Conservation (phyloP, 2,113 vertebrate species). For the Rattus norvegicus region GRCr8 NC_086033.1:13176501-13177000, state of each 20-base stretch:
- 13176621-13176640: not conserved
- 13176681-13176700: not conserved
- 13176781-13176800: not conserved
- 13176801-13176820: not conserved
- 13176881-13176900: not conserved
- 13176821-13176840: not conserved
- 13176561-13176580: not conserved
- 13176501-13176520: not conserved
- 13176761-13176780: not conserved
- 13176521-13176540: not conserved
- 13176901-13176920: not conserved
- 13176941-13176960: not conserved
- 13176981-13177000: not conserved
- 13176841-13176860: not conserved
- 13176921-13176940: not conserved
- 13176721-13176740: not conserved
- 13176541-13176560: not conserved
- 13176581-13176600: no score
- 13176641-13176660: no score
- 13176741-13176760: not conserved
- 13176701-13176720: not conserved
- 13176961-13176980: not conserved
- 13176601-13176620: not conserved
- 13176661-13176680: not conserved
- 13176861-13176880: constrained; percentile 27